Conservation (phyloP, 2,888 invertebrate species). For the Tenodera sinensis region DNA sequence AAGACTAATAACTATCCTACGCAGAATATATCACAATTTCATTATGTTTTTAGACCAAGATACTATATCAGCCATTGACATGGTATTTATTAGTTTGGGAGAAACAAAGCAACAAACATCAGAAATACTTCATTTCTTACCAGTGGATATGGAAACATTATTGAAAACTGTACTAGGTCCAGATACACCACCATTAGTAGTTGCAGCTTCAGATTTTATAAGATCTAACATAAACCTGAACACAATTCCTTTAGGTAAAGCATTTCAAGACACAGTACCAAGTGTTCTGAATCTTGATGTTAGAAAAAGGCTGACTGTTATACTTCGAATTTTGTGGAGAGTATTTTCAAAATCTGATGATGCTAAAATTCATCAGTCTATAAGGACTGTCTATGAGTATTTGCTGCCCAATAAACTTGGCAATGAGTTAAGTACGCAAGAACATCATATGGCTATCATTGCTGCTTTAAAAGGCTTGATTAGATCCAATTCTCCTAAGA, state of each 20-base stretch:
- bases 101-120: slow-evolving; percentile 13
- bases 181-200: not conserved
- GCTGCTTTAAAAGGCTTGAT: slow-evolving; percentile 2
- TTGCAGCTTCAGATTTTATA: not conserved
- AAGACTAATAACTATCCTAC: slow-evolving; percentile 4
- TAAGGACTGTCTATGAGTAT: slow-evolving; percentile 1
- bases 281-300: slow-evolving; percentile 1
- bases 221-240: not conserved
- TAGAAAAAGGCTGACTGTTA: not conserved
- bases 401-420: slow-evolving; percentile 6
- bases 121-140: slow-evolving; percentile 1
- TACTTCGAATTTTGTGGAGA: slow-evolving; percentile 20
- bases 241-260: not conserved
- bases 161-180: not conserved
- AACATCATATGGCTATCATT: slow-evolving; percentile 11
- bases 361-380: not conserved
- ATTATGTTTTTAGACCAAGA: slow-evolving; percentile 7
- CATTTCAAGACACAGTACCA: slow-evolving; percentile 11
- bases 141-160: not conserved
- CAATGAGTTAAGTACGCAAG: slow-evolving; percentile 1
- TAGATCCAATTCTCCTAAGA: not conserved
- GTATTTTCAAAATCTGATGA: not conserved
- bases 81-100: slow-evolving; percentile 13
- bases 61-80: slow-evolving; percentile 15
- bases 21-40: slow-evolving; percentile 17